These are phyloP conservation scores for Melanotaenia parkinsoni DNA, from an alignment of 2,797 vertebrate species.

Conservation along the genomic window DNA sequence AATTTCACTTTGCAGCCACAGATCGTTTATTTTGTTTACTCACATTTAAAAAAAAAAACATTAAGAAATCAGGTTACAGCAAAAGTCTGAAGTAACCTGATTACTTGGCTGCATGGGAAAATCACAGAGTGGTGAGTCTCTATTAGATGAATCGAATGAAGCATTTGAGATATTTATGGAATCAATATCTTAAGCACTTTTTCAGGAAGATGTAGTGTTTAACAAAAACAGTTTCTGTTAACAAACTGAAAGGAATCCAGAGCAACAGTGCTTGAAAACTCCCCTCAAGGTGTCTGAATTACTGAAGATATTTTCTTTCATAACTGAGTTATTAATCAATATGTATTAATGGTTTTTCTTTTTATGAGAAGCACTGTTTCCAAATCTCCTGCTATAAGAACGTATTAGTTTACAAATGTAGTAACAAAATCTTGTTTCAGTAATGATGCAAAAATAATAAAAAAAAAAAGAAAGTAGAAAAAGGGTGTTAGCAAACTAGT, in stretches of 20 bases:
- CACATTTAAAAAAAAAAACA: not conserved
- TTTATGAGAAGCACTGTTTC: too few relatives aligned
- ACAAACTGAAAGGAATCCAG: slow-evolving; percentile 5
- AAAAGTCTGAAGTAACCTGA: not conserved
- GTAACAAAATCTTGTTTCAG: not conserved
- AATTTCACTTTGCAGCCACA: not conserved
- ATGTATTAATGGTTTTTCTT: too few relatives aligned
- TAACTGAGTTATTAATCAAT: too few relatives aligned
- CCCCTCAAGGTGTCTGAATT: not conserved
- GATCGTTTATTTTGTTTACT: not conserved
- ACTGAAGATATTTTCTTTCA: too few relatives aligned
- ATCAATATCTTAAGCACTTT: not conserved
- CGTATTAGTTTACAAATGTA: not conserved
- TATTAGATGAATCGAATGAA: not conserved
- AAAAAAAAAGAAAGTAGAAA: too few relatives aligned
- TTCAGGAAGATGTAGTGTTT: not conserved
- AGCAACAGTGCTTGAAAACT: not conserved
- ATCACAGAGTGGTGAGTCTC: not conserved
- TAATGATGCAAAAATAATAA: not conserved
- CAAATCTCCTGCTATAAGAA: too few relatives aligned
- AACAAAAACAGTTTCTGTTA: not conserved
- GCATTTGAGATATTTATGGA: not conserved
- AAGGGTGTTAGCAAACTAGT: too few relatives aligned
- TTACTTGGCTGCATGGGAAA: not conserved
- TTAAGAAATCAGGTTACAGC: not conserved